Evolutionary conservation across 1,140 invertebrate genomes (phyloP).

Genomic region (Lucilia cuprina): DNA sequence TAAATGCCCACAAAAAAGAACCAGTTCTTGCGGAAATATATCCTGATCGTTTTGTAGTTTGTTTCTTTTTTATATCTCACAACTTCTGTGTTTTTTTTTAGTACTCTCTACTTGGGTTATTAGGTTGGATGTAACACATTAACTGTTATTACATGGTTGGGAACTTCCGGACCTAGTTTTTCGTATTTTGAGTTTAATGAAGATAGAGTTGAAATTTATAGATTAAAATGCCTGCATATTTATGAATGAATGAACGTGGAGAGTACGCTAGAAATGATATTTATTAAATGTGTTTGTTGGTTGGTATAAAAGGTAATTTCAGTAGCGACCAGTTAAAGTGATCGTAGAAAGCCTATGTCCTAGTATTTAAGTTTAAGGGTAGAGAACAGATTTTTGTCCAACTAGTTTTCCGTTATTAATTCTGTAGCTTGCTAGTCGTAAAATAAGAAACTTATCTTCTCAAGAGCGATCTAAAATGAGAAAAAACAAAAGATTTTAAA

Average conservation of each 20-base stretch:
- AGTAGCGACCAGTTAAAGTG: neutral
- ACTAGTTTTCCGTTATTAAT: no score
- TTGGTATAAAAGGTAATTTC: neutral
- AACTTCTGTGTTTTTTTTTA: neutral
- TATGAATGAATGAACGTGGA: neutral
- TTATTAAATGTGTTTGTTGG: neutral
- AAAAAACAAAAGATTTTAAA: no score
- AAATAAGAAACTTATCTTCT: no score
- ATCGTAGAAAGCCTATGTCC: no score
- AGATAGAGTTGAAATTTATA: neutral
- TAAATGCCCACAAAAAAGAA: conserved; percentile 17
- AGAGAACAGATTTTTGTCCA: no score
- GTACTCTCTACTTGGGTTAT: neutral
- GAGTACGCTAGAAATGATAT: neutral
- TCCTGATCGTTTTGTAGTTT: conserved; percentile 22
- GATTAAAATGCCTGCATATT: neutral
- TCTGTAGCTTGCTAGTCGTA: no score
- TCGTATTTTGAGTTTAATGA: neutral
- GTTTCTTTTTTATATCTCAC: neutral
- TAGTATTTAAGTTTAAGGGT: no score
- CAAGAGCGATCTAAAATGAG: no score
- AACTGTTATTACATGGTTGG: conserved; percentile 28
- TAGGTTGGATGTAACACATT: conserved; percentile 14
- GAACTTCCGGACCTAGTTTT: conserved; percentile 23
- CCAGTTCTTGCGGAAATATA: conserved; percentile 32